Conservation (phyloP, 2,888 invertebrate genomes). For the Oxystoma pomonae region DNA sequence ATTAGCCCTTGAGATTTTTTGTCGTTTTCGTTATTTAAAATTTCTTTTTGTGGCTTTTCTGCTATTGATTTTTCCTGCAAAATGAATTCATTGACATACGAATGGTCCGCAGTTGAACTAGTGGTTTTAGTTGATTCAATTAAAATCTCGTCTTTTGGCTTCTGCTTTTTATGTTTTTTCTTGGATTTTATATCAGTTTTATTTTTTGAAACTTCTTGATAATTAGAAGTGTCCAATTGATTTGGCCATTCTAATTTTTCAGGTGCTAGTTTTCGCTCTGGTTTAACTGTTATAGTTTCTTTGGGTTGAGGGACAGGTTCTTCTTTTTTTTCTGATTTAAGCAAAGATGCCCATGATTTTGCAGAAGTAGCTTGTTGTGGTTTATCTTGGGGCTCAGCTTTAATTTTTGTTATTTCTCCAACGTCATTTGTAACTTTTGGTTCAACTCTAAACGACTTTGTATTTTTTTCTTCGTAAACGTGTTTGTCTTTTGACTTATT, state of each 20-base stretch:
- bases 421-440: neutral
- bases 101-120: slow-evolving; percentile 1
- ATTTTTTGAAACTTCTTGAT: neutral
- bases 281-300: neutral
- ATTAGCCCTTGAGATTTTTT: neutral
- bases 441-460: neutral
- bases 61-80: neutral
- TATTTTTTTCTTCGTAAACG: neutral
- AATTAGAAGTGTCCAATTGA: neutral
- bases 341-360: neutral
- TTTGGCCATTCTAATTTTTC: neutral
- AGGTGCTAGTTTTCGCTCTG: neutral
- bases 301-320: neutral
- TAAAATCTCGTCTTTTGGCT: slow-evolving; percentile 5
- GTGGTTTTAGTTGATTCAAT: slow-evolving; percentile 4
- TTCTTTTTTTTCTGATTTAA: neutral
- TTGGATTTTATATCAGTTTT: neutral
- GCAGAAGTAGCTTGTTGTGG: neutral
- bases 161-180: slow-evolving; percentile 4
- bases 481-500: slow-evolving; percentile 18
- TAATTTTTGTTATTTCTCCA: neutral
- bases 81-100: slow-evolving; percentile 2
- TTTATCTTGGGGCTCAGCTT: neutral
- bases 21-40: neutral
- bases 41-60: neutral